Conservation (phyloP, 2,888 invertebrate genomes). For the Dorcus hopei region DNA sequence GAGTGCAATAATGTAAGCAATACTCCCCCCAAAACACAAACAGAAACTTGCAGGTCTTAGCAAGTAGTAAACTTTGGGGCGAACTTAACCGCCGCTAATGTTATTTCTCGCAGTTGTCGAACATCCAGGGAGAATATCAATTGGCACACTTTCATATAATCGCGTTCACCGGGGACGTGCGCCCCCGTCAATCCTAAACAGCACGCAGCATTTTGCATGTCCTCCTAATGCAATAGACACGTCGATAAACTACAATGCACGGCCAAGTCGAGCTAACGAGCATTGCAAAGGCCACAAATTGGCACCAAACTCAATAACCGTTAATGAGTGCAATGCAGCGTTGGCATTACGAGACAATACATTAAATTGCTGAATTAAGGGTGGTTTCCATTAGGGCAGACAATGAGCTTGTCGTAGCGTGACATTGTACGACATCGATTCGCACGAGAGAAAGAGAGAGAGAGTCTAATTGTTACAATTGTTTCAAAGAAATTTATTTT, state of each 20-base stretch:
- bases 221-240: slow-evolving; percentile 1
- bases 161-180: not conserved
- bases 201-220: not conserved
- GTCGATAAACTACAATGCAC: slow-evolving; percentile 4
- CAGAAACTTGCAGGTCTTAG: too few relatives aligned
- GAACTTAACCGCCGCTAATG: too few relatives aligned
- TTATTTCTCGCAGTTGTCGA: not conserved
- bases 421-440: too few relatives aligned
- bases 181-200: not conserved
- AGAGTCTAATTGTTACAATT: too few relatives aligned
- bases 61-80: too few relatives aligned
- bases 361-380: slow-evolving; percentile 9
- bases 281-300: slow-evolving; percentile 20
- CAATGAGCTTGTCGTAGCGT: too few relatives aligned
- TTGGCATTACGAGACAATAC: slow-evolving; percentile 16
- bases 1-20: too few relatives aligned
- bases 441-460: too few relatives aligned
- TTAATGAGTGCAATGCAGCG: slow-evolving; percentile 23
- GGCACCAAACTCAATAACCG: slow-evolving; percentile 24
- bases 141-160: not conserved
- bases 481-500: too few relatives aligned
- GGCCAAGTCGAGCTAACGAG: slow-evolving; percentile 18
- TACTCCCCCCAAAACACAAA: too few relatives aligned
- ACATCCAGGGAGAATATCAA: not conserved
- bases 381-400: too few relatives aligned